Evolutionary conservation across 2,113 vertebrate species (phyloP).

Genomic region (Monarcha castaneiventris): DNA sequence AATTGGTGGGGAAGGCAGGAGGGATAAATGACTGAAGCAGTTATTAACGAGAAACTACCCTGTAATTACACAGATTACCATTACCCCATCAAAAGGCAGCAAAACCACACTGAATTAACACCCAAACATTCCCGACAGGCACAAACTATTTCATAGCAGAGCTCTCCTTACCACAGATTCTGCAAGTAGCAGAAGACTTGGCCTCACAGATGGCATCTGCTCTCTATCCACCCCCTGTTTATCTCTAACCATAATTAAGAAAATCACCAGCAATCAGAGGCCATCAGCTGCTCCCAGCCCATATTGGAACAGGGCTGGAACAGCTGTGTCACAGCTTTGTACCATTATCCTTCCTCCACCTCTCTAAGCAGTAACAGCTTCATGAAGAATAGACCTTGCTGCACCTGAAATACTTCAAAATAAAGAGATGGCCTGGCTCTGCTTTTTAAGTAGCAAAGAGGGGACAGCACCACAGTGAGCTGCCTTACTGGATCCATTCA

Average conservation of each 20-base stretch:
- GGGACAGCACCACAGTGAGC: not conserved
- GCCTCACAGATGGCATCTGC: not conserved
- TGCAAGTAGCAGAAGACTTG: not conserved
- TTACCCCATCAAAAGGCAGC: not conserved
- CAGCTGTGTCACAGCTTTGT: conserved; percentile 48
- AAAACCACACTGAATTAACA: not conserved
- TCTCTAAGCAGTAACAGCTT: conserved; percentile 22
- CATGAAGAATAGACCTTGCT: not conserved
- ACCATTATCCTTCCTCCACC: conserved; percentile 45
- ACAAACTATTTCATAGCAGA: not conserved
- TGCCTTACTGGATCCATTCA: not conserved
- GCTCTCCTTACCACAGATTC: not conserved
- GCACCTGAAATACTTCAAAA: conserved; percentile 2
- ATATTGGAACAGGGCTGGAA: conserved; percentile 29
- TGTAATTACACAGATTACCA: conserved; percentile 24
- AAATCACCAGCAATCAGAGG: conserved; percentile 44
- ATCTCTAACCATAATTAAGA: conserved; percentile 2
- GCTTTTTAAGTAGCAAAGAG: not conserved
- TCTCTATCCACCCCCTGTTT: not conserved
- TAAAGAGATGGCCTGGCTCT: not conserved
- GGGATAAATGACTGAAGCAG: not conserved
- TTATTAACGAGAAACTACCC: conserved; percentile 25
- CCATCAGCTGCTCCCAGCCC: conserved; percentile 42
- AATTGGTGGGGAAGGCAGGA: not conserved
- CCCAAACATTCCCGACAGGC: not conserved